Evolutionary conservation across 64 coral and sea anemone species (phyloP).

Genomic region (Pachyseris speciosa): DNA sequence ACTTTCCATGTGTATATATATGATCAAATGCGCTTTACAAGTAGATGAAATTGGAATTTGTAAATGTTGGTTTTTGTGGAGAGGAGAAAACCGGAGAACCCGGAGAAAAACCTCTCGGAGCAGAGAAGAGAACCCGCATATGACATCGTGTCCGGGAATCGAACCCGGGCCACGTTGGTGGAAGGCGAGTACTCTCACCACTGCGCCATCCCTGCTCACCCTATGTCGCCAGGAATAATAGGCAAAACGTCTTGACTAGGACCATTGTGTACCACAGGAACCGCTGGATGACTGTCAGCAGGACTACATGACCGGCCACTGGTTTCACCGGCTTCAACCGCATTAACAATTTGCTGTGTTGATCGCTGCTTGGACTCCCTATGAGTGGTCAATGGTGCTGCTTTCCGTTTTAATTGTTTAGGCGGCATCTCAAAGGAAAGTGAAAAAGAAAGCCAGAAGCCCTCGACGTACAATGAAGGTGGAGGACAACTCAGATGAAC

Average conservation of each 20-base stretch:
- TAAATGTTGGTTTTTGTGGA: too few relatives aligned
- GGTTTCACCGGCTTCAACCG: not conserved
- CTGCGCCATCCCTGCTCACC: too few relatives aligned
- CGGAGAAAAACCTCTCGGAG: too few relatives aligned
- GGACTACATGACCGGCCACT: not conserved
- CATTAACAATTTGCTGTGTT: not conserved
- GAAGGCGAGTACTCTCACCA: too few relatives aligned
- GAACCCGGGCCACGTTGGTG: too few relatives aligned
- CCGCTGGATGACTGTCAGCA: not conserved
- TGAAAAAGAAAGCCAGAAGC: not conserved
- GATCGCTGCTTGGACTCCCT: not conserved
- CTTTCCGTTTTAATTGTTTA: not conserved
- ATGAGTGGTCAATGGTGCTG: not conserved
- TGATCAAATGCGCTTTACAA: too few relatives aligned
- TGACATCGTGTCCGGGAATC: too few relatives aligned
- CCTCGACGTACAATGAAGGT: slow-evolving; percentile 11
- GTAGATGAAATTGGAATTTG: too few relatives aligned
- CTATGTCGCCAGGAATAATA: not conserved
- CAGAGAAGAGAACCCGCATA: too few relatives aligned
- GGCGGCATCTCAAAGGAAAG: slow-evolving; percentile 21
- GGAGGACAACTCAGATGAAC: not conserved
- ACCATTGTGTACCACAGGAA: not conserved
- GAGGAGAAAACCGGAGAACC: too few relatives aligned
- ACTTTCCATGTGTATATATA: too few relatives aligned
- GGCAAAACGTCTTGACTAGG: not conserved